Percentiles rank a stretch among this genome's conserved stretches.
phyloP scores from a whole-genome alignment of 2,113 vertebrate species.

The Struthio camelus region DNA sequence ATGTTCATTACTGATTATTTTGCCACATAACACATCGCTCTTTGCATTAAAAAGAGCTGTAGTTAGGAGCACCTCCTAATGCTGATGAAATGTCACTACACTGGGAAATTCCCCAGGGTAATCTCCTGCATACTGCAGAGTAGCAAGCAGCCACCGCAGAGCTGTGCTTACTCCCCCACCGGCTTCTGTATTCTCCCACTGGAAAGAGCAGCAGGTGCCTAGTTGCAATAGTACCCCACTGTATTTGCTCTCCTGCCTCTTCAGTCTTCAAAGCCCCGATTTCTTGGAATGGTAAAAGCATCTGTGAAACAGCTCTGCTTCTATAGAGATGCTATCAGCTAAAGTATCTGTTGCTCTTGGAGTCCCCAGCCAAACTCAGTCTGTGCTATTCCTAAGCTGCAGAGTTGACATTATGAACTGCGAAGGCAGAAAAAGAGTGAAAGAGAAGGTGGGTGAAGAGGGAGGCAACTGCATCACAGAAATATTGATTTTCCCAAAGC shows the following conservation, averaged over 20 bases:
- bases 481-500: not conserved
- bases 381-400: not conserved
- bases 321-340: not conserved
- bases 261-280: accelerated
- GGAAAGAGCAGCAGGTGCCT: not conserved
- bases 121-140: not conserved
- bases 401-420: not conserved
- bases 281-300: not conserved
- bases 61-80: not conserved
- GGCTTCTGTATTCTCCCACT: not conserved
- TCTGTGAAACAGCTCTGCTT: not conserved
- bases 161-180: not conserved
- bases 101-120: not conserved
- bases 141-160: not conserved
- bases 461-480: not conserved
- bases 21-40: not conserved
- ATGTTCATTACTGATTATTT: not conserved
- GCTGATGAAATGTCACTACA: not conserved
- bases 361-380: not conserved
- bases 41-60: not conserved
- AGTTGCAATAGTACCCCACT: not conserved
- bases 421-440: not conserved
- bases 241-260: not conserved
- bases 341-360: not conserved
- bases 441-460: not conserved